These are phyloP conservation scores for Junco hyemalis DNA, from an alignment of 2,113 vertebrate species.

Conservation along the genomic window DNA sequence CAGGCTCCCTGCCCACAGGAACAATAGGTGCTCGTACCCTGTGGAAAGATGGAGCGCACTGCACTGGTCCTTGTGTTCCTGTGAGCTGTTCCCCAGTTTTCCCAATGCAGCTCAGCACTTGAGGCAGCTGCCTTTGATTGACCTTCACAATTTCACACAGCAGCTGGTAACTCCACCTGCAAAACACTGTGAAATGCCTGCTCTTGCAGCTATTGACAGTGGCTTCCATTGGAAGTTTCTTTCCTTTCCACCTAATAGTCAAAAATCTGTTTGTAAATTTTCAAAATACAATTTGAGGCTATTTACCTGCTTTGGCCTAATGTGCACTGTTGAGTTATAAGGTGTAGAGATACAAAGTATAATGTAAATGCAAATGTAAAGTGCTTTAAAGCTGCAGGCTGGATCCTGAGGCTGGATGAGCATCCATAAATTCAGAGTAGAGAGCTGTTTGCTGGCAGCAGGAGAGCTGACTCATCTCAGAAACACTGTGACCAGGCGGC, in stretches of 20 bases:
- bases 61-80: not conserved
- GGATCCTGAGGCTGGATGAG: not conserved
- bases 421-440: not conserved
- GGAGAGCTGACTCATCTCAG: not conserved
- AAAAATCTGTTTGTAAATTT: not conserved
- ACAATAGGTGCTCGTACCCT: not conserved
- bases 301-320: not conserved
- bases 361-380: not conserved
- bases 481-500: not conserved
- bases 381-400: not conserved
- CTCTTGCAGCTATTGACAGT: not conserved
- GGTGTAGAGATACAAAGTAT: not conserved
- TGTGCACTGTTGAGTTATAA: not conserved
- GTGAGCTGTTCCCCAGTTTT: not conserved
- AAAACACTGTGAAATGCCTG: not conserved
- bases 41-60: not conserved
- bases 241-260: not conserved
- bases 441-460: not conserved
- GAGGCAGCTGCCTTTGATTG: not conserved
- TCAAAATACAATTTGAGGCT: not conserved
- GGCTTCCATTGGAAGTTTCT: not conserved
- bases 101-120: rapidly evolving
- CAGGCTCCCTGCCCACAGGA: not conserved
- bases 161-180: not conserved
- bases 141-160: not conserved